A percentile compares a stretch with the other conserved stretches of the same genome.
phyloP scores from a whole-genome alignment of 2,888 invertebrate species.

The Polymixis lichenea region DNA sequence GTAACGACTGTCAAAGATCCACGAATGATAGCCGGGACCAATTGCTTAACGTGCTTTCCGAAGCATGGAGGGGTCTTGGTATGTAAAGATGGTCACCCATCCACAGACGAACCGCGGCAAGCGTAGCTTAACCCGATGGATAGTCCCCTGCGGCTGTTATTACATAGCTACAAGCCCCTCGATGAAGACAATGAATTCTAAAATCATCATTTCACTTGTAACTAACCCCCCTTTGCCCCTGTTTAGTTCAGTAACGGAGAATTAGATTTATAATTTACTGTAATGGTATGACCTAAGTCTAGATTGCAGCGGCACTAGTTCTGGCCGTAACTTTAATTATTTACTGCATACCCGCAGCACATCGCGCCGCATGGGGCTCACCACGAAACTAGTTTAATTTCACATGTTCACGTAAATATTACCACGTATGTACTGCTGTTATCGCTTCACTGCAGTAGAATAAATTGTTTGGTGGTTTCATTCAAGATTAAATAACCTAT shows the following conservation, averaged over 20 bases:
- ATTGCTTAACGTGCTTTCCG: no score
- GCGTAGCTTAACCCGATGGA: no score
- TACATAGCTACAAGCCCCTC: no score
- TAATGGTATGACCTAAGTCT: not conserved
- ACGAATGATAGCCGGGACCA: no score
- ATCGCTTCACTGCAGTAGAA: not conserved
- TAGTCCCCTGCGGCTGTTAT: no score
- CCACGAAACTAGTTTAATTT: constrained; percentile 39
- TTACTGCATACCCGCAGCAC: not conserved
- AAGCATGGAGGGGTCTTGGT: no score
- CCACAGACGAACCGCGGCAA: no score
- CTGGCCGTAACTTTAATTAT: constrained; percentile 24
- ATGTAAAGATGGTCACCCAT: no score
- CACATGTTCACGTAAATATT: constrained; percentile 24
- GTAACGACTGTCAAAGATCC: no score
- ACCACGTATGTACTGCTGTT: not conserved
- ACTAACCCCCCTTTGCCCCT: no score
- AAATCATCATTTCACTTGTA: no score
- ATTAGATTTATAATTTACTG: not conserved
- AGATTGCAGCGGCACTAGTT: constrained; percentile 21
- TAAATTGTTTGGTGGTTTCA: not conserved
- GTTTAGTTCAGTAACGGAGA: not conserved
- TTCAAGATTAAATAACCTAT: not conserved
- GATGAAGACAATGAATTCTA: no score
- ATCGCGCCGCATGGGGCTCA: constrained; percentile 12